phyloP scores from a whole-genome alignment of 2,797 vertebrate genomes.

The Notolepis coatsorum region DNA sequence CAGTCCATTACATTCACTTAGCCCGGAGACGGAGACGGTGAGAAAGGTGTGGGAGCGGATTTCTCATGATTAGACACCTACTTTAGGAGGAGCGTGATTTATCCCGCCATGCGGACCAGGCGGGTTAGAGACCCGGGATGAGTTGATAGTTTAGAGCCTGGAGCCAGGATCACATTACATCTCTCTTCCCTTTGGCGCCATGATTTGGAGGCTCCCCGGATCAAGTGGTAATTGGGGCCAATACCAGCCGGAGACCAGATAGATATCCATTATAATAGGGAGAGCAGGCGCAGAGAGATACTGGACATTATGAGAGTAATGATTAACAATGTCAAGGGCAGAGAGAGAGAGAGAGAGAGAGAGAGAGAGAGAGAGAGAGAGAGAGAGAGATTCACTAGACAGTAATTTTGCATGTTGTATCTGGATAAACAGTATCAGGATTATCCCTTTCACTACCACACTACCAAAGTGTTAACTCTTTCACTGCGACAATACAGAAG shows the following conservation, averaged over 20 bases:
- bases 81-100: slow-evolving; percentile 63
- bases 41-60: slow-evolving; percentile 60
- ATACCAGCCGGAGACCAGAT: slow-evolving; percentile 70
- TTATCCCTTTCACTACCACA: no score
- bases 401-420: no score
- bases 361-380: no score
- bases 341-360: slow-evolving; percentile 61
- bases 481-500: no score
- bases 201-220: slow-evolving; percentile 75
- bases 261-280: slow-evolving; percentile 77
- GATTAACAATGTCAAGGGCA: slow-evolving; percentile 78
- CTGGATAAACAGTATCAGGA: no score
- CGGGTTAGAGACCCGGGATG: slow-evolving; percentile 48
- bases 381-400: no score
- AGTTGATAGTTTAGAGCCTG: not conserved
- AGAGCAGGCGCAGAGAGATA: slow-evolving; percentile 72
- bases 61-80: slow-evolving; percentile 57
- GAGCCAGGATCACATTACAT: slow-evolving; percentile 44
- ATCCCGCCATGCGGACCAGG: slow-evolving; percentile 44
- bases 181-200: slow-evolving; percentile 71
- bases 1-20: no score
- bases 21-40: not conserved
- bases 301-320: slow-evolving; percentile 67
- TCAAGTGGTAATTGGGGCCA: slow-evolving; percentile 76
- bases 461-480: no score